Base-by-base conservation (phyloP, 2,113 vertebrate species). In the Phainopepla nitens region DNA sequence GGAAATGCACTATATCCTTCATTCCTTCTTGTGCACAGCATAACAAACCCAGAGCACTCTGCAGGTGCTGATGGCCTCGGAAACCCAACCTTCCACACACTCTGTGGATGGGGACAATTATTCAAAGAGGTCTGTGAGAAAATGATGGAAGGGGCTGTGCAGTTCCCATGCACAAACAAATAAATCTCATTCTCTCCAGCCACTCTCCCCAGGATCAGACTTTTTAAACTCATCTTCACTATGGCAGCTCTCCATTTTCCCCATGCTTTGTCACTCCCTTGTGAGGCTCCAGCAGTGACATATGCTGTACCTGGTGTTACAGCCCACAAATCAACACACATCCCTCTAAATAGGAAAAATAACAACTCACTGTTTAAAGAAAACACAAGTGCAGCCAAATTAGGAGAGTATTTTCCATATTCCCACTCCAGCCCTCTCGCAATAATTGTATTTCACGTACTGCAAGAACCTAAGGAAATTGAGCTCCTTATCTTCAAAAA, bases 401-500 rank as follows among this genome's bases (percentile, higher is more conserved):
- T 41, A 82, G 71, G 81, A 89, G 53, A 83, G 51, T 39, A 45
- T 86, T 92, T 96, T 42, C 89, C 70, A 84, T 90, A 92, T 80
- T 94, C 54, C 62, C 53, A 49, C 51, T 92, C 79, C 85, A 92
- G 73, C 47, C 33, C 28, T 62, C 76, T 58, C 35, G 83, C 71
- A 96, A 90, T 95, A 89, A 68, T 76, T 95, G 84, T 61, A 66
- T 94, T 82, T 25, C 70, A 89, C 6, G 29, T 53, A 58, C 87
- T 94, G 79, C 94, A 96, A 89, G 85, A 83, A 77, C 57, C 94
- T 62, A 76, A 90, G 89, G 73, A 91, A 80, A 87, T 15, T 12
- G 41, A 95, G 83, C 86, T 93, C 94, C 93, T 98, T 94, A 95
- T 91, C 94, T 82, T 57, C 71, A 82, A 94, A 95, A 97, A 95